A percentile compares a stretch with the other conserved stretches of the same genome.
Evolutionary conservation across 2,888 invertebrate genomes (phyloP).

Genomic region (Nasonovia ribisnigri): DNA sequence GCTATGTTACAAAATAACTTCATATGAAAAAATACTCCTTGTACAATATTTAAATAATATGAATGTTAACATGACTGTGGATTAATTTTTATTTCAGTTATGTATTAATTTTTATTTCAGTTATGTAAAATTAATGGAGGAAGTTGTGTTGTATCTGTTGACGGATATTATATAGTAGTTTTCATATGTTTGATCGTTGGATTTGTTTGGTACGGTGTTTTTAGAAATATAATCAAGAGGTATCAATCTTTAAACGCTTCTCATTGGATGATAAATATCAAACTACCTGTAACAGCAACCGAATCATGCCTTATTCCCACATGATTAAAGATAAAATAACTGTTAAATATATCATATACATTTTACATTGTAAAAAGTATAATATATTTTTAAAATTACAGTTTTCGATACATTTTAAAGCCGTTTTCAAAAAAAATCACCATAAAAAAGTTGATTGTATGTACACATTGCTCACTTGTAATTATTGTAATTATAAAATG

Average conservation of each 20-base stretch:
- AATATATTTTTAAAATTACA: background rate
- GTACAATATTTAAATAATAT: background rate
- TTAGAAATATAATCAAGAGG: background rate
- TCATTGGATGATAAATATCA: constrained; percentile 8
- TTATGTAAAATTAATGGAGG: constrained; percentile 73
- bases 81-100: constrained; percentile 72
- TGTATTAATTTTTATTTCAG: constrained; percentile 74
- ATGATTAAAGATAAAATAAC: background rate
- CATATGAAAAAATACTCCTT: background rate
- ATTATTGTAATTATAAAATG: background rate
- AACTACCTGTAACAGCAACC: background rate
- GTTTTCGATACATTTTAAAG: background rate
- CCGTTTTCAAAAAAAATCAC: background rate
- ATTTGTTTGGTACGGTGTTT: constrained; percentile 76
- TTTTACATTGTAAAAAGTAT: background rate
- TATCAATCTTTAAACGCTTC: background rate
- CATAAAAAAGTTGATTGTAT: background rate
- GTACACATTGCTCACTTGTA: no score
- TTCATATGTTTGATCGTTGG: constrained; percentile 83
- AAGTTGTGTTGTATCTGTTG: constrained; percentile 78
- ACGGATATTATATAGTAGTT: constrained; percentile 93
- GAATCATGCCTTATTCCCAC: background rate
- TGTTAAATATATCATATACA: background rate
- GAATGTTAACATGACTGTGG: background rate
- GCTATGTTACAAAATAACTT: background rate